Conservation (phyloP, 1,140 invertebrate species). For the Triops cancriformis region DNA sequence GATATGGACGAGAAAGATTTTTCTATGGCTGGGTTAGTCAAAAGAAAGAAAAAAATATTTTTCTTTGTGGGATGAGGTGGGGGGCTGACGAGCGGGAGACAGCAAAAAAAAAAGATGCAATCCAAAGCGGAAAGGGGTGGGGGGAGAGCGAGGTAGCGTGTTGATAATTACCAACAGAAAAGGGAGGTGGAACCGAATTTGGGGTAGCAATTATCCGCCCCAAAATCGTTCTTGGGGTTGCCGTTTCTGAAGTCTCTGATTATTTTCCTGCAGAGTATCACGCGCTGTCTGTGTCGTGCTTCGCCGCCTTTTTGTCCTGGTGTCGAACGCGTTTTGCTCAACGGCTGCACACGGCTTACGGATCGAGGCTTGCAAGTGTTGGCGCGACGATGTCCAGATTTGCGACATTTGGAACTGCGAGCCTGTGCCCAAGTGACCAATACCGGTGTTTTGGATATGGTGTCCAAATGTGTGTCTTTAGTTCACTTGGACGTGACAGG, state of each 20-base stretch:
- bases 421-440: slow-evolving; percentile 60
- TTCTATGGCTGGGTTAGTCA: background rate
- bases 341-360: slow-evolving; percentile 62
- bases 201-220: slow-evolving; percentile 30
- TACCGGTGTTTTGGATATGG: slow-evolving; percentile 53
- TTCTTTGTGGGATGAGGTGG: background rate
- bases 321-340: slow-evolving; percentile 56
- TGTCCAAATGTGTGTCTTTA: slow-evolving; percentile 55
- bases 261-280: slow-evolving; percentile 25
- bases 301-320: slow-evolving; percentile 43
- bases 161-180: slow-evolving; percentile 50
- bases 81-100: background rate
- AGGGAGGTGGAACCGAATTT: slow-evolving; percentile 49
- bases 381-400: slow-evolving; percentile 59
- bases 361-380: slow-evolving; percentile 61
- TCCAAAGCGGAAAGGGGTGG: background rate
- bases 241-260: background rate
- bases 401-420: slow-evolving; percentile 60
- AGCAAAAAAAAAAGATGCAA: background rate
- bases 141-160: slow-evolving; percentile 39
- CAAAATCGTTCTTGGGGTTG: background rate
- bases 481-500: slow-evolving; percentile 63
- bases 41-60: background rate
- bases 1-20: background rate
- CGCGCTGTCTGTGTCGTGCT: slow-evolving; percentile 40